Conservation (phyloP, 2,797 vertebrate genomes). For the Pseudomugil gertrudae region DNA sequence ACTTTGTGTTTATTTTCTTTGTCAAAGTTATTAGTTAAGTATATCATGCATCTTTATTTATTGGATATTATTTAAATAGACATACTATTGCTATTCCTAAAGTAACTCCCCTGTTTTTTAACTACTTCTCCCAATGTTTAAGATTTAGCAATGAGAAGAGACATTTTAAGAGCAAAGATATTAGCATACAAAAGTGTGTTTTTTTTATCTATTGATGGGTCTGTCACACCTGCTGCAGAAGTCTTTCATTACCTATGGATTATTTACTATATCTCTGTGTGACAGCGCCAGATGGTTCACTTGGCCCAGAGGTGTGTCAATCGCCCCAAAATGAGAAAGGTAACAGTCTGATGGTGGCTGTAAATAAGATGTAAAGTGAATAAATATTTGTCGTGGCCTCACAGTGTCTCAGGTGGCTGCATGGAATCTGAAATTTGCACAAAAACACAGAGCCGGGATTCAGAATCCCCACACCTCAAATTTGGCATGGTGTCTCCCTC, state of each 20-base stretch:
- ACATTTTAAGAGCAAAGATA: slow-evolving; percentile 46
- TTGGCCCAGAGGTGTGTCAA: slow-evolving; percentile 41
- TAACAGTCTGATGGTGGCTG: slow-evolving; percentile 12
- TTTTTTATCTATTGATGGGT: slow-evolving; percentile 37
- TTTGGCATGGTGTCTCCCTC: slow-evolving; percentile 67
- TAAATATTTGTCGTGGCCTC: slow-evolving; percentile 19
- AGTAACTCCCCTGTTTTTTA: slow-evolving; percentile 1
- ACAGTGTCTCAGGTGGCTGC: slow-evolving; percentile 55
- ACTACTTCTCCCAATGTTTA: slow-evolving; percentile 1
- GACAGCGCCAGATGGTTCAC: slow-evolving; percentile 62
- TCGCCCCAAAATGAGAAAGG: background rate
- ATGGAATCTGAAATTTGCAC: slow-evolving; percentile 50
- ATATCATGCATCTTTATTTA: background rate
- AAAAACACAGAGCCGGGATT: slow-evolving; percentile 59
- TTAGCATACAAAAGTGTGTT: slow-evolving; percentile 36
- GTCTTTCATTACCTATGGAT: slow-evolving; percentile 14
- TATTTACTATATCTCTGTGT: slow-evolving; percentile 42
- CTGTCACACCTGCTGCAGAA: slow-evolving; percentile 26
- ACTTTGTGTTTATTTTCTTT: background rate
- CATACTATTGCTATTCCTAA: background rate
- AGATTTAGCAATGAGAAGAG: slow-evolving; percentile 25
- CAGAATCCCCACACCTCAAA: slow-evolving; percentile 69
- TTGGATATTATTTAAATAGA: background rate
- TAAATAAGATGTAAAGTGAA: slow-evolving; percentile 60
- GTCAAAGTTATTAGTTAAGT: slow-evolving; percentile 4